Percentiles rank a stretch among this genome's conserved stretches.
Evolutionary conservation across 2,113 vertebrate genomes (phyloP).

Genomic region (Zosterops lateralis): DNA sequence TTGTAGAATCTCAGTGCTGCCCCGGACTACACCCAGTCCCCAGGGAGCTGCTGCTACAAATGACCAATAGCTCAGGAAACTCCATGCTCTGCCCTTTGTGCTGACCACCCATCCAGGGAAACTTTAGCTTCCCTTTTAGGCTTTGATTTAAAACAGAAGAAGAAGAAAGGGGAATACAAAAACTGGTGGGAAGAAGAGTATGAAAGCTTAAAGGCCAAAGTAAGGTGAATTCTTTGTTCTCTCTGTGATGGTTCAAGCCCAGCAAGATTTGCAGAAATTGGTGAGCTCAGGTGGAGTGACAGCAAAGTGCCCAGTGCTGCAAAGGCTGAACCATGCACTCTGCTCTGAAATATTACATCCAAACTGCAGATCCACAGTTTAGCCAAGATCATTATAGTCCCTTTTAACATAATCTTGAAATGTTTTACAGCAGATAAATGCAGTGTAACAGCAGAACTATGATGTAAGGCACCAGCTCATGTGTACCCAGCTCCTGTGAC

Average conservation of each 20-base stretch:
- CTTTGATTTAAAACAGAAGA: background rate
- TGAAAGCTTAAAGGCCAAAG: background rate
- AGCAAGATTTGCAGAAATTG: background rate
- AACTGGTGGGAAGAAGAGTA: background rate
- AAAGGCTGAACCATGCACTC: background rate
- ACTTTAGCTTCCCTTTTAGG: background rate
- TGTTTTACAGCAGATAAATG: background rate
- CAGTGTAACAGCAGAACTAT: background rate
- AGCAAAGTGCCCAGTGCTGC: background rate
- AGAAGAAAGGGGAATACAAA: background rate
- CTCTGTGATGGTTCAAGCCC: background rate
- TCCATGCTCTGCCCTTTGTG: background rate
- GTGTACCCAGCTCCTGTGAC: background rate
- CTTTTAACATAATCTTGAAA: background rate
- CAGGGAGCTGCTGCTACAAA: background rate
- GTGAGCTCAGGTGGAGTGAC: background rate
- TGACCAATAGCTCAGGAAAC: background rate
- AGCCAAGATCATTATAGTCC: background rate
- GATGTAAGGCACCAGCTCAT: background rate
- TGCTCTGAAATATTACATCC: background rate
- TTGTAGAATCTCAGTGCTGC: background rate
- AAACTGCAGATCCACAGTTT: background rate
- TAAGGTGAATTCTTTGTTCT: background rate
- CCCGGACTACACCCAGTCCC: background rate
- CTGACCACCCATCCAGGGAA: background rate